These are phyloP conservation scores for Gopherus flavomarginatus DNA, from an alignment of 2,113 vertebrate species.

Conservation along the genomic window DNA sequence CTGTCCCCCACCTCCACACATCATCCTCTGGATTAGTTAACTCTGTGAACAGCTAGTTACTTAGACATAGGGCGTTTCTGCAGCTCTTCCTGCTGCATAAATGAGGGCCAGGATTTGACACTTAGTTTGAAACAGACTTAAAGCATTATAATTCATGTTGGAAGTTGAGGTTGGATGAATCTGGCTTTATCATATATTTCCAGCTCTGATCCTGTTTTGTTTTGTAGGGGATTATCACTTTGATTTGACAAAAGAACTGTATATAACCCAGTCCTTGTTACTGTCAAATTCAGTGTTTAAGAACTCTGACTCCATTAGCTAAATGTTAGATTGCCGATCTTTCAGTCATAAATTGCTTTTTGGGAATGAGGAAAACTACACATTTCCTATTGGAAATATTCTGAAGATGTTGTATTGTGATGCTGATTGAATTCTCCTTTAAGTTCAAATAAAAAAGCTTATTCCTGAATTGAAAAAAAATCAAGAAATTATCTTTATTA, in stretches of 20 bases:
- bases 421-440: background rate
- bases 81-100: rapidly evolving
- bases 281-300: slow-evolving; percentile 66
- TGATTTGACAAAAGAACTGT: slow-evolving; percentile 58
- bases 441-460: background rate
- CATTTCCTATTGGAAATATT: slow-evolving; percentile 45
- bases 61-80: background rate
- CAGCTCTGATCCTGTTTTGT: slow-evolving; percentile 31
- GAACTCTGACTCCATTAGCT: slow-evolving; percentile 60
- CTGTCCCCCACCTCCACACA: background rate
- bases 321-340: slow-evolving; percentile 53
- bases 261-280: slow-evolving; percentile 62
- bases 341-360: slow-evolving; percentile 54
- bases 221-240: slow-evolving; percentile 50
- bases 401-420: background rate
- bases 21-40: background rate
- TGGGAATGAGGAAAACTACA: slow-evolving; percentile 49
- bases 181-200: slow-evolving; percentile 10
- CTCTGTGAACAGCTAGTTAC: background rate
- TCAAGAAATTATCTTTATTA: rapidly evolving
- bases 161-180: background rate
- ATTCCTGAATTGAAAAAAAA: slow-evolving; percentile 7
- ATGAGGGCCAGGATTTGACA: background rate
- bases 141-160: background rate
- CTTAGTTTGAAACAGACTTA: background rate